phyloP scores from a whole-genome alignment of 2,888 invertebrate species.

The Drosophila melanocephala region DNA sequence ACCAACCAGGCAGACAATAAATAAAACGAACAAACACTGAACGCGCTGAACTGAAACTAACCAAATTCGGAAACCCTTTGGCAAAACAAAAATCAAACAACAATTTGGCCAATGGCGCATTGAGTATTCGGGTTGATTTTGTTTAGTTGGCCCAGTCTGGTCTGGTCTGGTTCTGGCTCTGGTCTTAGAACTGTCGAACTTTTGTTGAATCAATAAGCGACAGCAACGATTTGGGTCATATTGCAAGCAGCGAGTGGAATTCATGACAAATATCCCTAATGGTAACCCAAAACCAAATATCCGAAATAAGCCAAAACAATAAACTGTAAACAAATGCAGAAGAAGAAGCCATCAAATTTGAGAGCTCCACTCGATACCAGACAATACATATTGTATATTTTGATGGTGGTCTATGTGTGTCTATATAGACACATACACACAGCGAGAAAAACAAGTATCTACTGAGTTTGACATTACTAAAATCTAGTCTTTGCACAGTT shows the following conservation, averaged over 20 bases:
- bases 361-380: conserved; percentile 72
- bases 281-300: conserved; percentile 72
- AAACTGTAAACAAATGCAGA: conserved; percentile 79
- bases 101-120: conserved; percentile 61
- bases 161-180: conserved; percentile 1
- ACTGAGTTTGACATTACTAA: neutral
- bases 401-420: conserved; percentile 26
- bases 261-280: conserved; percentile 83
- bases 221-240: conserved; percentile 83
- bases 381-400: conserved; percentile 20
- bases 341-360: conserved; percentile 75
- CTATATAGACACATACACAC: neutral
- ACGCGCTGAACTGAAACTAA: conserved; percentile 12
- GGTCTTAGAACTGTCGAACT: conserved; percentile 73
- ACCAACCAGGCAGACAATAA: conserved; percentile 11
- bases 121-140: conserved; percentile 23
- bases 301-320: conserved; percentile 66
- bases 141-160: conserved; percentile 23
- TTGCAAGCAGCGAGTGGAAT: conserved; percentile 81
- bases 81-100: conserved; percentile 72
- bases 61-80: conserved; percentile 60
- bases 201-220: conserved; percentile 86
- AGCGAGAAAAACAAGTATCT: neutral
- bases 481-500: neutral
- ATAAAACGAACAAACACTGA: conserved; percentile 3